Base-by-base conservation (phyloP, 2,797 vertebrate species). In the Orientallactaga sibirica region DNA sequence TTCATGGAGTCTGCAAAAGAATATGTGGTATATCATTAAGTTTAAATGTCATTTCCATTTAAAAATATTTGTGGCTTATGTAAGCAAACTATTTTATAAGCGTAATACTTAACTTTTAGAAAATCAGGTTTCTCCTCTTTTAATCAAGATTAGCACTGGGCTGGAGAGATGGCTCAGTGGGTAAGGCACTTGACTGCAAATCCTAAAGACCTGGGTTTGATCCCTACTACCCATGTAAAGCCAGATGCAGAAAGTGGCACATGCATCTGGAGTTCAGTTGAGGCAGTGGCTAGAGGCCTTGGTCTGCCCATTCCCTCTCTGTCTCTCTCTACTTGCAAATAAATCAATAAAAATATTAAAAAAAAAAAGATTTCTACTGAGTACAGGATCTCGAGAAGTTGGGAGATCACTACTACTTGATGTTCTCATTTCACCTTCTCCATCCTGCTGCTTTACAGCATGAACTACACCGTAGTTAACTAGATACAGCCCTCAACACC, bases 1-100 rank as follows among this genome's bases (percentile, higher is more conserved):
- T 98, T 99, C 99, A 10, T 99, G 99, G 78, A 99, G 98, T 98
- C 99, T 99, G 96, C 43, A 93, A 95, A 94, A 81, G 73, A 97
- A 29, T 43, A 96, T 18, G 94, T 22, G 52, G 64, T 80, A 94
- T 24, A 88, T 15, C 77, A 78, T 37, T 83, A 82, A 2, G 64
- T 29, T 89, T 87, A 92, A 77, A 83, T 61, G 75, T 20, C 29
- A 83, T 55, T 94, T 86, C 67, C 82, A 76, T 62, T 93, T 64
- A 75, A 90, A 93, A 92, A 93, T 68, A 82, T 15, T 64, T 25
- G 12, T 83, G 79, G 29, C 52, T 92, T 90, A 90, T 25, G 73
- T 67, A 64, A 58, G 64, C 20, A 71, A 62, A 62, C 83, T 84
- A 79, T 66, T 94, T 73, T 19, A 90, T 81, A 89, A 78, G 85